phyloP scores from a whole-genome alignment of 2,113 vertebrate species.

The Erythrocebus patas region DNA sequence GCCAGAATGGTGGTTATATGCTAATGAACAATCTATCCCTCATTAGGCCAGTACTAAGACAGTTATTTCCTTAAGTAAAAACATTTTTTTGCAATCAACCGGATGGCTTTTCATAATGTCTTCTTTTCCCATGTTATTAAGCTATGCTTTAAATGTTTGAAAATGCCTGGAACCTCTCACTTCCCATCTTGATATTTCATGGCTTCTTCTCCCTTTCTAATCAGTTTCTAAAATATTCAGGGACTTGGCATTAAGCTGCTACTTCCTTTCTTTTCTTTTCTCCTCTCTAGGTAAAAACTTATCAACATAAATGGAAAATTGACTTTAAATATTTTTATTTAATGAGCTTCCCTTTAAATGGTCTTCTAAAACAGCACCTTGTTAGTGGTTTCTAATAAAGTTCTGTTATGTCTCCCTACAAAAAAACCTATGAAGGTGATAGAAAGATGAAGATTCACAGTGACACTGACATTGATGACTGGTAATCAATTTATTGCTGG shows the following conservation, averaged over 20 bases:
- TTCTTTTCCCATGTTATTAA: neutral
- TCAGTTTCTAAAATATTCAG: neutral
- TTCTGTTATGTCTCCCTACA: neutral
- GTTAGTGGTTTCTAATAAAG: neutral
- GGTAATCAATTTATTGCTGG: neutral
- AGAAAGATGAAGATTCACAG: neutral
- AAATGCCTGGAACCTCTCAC: neutral
- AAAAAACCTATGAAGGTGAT: neutral
- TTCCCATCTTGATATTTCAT: constrained; percentile 10
- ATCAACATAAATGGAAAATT: neutral
- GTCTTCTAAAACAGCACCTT: neutral
- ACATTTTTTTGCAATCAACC: neutral
- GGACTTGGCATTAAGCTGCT: neutral
- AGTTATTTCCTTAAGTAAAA: constrained; percentile 51
- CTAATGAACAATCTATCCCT: constrained; percentile 28
- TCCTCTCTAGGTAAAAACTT: neutral
- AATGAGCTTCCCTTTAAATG: neutral
- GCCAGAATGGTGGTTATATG: constrained; percentile 46
- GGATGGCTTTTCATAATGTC: neutral
- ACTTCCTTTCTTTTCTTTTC: neutral
- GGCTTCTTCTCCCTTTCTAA: neutral
- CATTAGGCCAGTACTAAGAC: constrained; percentile 33
- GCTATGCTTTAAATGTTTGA: neutral
- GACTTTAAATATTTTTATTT: constrained; percentile 9
- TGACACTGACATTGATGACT: neutral